Evolutionary conservation across 2,888 invertebrate species (phyloP).

Genomic region (Linyphia triangularis): DNA sequence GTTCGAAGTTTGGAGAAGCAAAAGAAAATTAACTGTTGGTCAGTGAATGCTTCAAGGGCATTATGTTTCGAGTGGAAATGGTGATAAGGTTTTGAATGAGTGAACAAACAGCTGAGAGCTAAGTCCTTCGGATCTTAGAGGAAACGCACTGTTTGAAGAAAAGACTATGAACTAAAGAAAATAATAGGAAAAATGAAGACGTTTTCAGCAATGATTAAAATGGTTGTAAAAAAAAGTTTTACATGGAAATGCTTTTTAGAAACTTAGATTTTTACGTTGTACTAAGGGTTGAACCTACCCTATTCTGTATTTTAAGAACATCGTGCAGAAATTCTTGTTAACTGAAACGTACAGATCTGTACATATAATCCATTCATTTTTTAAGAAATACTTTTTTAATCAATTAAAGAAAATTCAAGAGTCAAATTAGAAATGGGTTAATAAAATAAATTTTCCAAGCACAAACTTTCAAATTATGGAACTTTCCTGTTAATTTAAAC

Average conservation of each 20-base stretch:
- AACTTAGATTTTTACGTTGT: conserved; percentile 63
- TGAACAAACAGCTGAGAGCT: not conserved
- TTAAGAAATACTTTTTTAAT: not conserved
- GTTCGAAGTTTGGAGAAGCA: conserved; percentile 8
- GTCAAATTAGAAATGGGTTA: too few relatives aligned
- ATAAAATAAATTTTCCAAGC: too few relatives aligned
- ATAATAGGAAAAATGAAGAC: not conserved
- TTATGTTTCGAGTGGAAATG: conserved; percentile 22
- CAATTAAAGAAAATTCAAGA: too few relatives aligned
- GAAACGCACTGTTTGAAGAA: conserved; percentile 12
- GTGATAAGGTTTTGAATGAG: conserved; percentile 15
- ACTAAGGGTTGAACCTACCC: conserved; percentile 25
- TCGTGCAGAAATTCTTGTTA: conserved; percentile 58
- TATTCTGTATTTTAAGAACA: conserved; percentile 40
- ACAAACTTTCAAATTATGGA: too few relatives aligned
- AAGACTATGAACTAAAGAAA: conserved; percentile 11
- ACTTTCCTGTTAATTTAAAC: too few relatives aligned
- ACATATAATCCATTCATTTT: not conserved
- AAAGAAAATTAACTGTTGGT: conserved; percentile 10
- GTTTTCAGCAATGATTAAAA: conserved; percentile 38
- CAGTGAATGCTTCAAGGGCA: conserved; percentile 33
- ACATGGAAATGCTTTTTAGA: conserved; percentile 54
- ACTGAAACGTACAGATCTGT: conserved; percentile 18
- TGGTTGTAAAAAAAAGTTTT: conserved; percentile 52
- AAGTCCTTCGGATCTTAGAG: not conserved